Percentiles rank a stretch among this genome's conserved stretches.
These are phyloP conservation scores for Glaucopsyche alexis DNA, from an alignment of 2,888 invertebrate species.

Conservation along the genomic window DNA sequence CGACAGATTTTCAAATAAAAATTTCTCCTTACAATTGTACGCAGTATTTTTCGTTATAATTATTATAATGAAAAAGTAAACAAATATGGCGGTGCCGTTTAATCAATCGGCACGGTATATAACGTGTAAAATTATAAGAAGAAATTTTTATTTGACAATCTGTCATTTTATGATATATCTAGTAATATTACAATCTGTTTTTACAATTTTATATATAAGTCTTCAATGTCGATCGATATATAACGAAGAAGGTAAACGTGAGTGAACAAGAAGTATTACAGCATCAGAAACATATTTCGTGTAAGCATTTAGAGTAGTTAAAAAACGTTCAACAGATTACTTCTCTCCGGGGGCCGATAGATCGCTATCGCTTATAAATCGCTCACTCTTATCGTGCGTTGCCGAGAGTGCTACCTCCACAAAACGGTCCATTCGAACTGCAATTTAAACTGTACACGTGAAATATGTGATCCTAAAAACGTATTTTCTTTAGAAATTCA, in stretches of 20 bases:
- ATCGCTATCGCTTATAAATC: constrained; percentile 58
- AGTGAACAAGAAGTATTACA: background rate
- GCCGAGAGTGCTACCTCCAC: constrained; percentile 44
- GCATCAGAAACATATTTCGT: constrained; percentile 25
- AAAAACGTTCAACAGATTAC: constrained; percentile 48
- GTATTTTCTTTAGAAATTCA: constrained; percentile 2
- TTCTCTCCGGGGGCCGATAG: constrained; percentile 47
- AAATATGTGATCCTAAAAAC: constrained; percentile 6
- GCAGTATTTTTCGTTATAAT: too few relatives aligned
- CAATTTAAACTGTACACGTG: constrained; percentile 27
- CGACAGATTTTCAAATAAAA: too few relatives aligned
- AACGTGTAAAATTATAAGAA: too few relatives aligned
- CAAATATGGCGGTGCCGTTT: too few relatives aligned
- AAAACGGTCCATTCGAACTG: constrained; percentile 26
- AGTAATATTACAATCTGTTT: too few relatives aligned
- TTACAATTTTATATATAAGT: too few relatives aligned
- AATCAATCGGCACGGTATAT: too few relatives aligned
- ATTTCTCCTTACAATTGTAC: too few relatives aligned
- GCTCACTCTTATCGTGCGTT: constrained; percentile 51
- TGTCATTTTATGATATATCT: too few relatives aligned
- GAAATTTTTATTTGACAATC: too few relatives aligned
- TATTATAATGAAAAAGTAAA: too few relatives aligned
- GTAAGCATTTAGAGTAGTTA: constrained; percentile 37
- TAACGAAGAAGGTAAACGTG: background rate
- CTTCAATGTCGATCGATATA: background rate